Base-by-base conservation (phyloP, 2,797 vertebrate genomes). In the Botia almorhae region DNA sequence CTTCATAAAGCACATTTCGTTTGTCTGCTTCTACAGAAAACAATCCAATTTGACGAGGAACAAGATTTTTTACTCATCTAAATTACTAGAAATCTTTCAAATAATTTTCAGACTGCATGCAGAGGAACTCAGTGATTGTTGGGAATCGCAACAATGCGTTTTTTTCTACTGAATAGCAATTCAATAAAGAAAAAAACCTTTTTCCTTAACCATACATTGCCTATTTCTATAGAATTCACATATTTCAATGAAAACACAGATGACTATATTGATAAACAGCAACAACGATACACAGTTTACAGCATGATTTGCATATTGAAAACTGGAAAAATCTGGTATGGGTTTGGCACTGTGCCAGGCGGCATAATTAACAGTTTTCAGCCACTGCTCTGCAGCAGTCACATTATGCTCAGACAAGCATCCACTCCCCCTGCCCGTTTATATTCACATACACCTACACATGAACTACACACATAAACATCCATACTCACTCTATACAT, bases 291-390 rank as follows among this genome's bases (percentile, higher is more conserved):
- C 75, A 83, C 50, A 55, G 71, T 83, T 83, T 17, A 76, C 70
- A 16, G 23, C 33, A 3, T n/a, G 58, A 80, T 83, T 86, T 85
- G 79, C 83, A 85, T 85, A 72, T 76, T 50, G 76, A 78, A 81
- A 86, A 86, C 85, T 83, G 85, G 81, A 85, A 83, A 86, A 83
- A 86, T 83, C 83, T 81, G 76, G 83, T 85, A 81, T 77, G 78
- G 81, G 81, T 81, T 85, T 85, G 85, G 83, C 76, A 83, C 43
- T 17, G 60, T 86, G 85, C 85, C 85, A 86, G 71, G 81, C 84
- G 73, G 83, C 85, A 84, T 86, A 86, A 86, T 86, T 86, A 85
- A 85, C 85, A 86, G 78, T 85, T 79, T 84, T 83, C 64, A 56
- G 48, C 58, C 81, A 73, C 43, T 76, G 78, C 63, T 84, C 81